Evolutionary conservation across 2,113 vertebrate species (phyloP), one percentile per base, ranked within the genome.

Genomic region (Dunckerocampus dactyliophorus): DNA sequence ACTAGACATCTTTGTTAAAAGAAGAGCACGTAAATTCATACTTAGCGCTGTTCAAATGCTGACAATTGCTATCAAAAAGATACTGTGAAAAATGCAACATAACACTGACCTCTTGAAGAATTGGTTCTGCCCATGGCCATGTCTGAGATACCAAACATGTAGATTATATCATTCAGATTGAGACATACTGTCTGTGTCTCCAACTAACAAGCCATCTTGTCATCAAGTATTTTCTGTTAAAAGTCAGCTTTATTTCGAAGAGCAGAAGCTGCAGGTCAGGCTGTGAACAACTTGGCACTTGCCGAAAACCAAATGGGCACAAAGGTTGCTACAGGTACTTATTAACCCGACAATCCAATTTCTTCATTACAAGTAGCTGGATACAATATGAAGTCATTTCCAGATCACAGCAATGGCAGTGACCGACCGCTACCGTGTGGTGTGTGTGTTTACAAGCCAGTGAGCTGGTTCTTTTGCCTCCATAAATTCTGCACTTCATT

Each of bases 301-400:
- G 79, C 79, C 86, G 88, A 72, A 90, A 89, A 85, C 89, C 74
- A 49, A 85, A 85, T 79, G 75, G 82, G 93, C 91, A 67, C 92
- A 96, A 95, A 94, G 96, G 94, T 97, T 92, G 82, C 71, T 46
- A 55, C 59, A 88, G 87, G 93, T 98, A 98, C 88, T 96, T 73
- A 99, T 99, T 99, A 98, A 98, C 95, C 85, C 79, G 65, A 61
- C 19, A 47, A 68, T 71, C 69, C 66, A 45, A 74, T 81, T 83
- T 71, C 79, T 85, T 51, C 52, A 77, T 75, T 79, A 79, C 77
- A 79, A 76, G 65, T 84, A 85, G 84, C 71, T 59, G 49, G 37
- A 61, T 77, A 39, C 53, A 57, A 62, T 67, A 43, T 48, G 15
- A 50, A 71, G 69, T 61, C 17, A 60, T 50, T 67, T 47, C 31